Evolutionary conservation across 2,797 vertebrate genomes (phyloP).

Genomic region (Hemitrygon akajei): DNA sequence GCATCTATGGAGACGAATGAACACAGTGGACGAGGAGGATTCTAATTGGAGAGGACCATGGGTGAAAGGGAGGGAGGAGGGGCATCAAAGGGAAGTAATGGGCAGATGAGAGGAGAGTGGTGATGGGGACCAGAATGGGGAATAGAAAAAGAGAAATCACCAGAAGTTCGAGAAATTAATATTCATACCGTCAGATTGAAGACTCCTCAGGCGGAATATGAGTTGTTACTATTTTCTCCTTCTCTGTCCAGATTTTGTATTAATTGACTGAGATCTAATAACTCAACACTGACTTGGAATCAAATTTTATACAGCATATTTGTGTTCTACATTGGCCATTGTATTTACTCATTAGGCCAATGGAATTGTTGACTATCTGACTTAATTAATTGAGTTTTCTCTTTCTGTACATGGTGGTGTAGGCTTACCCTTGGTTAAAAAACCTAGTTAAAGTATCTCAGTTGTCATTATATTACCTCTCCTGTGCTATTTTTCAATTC

Average conservation of each 20-base stretch:
- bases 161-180: too few relatives aligned
- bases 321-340: background rate
- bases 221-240: background rate
- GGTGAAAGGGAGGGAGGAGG: too few relatives aligned
- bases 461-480: background rate
- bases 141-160: too few relatives aligned
- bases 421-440: background rate
- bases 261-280: background rate
- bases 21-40: too few relatives aligned
- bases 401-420: too few relatives aligned
- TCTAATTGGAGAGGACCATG: too few relatives aligned
- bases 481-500: background rate
- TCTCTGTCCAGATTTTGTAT: background rate
- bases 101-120: too few relatives aligned
- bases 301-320: background rate
- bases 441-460: background rate
- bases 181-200: too few relatives aligned
- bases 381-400: background rate
- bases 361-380: background rate
- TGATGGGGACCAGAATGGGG: too few relatives aligned
- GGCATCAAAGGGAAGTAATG: too few relatives aligned
- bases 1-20: too few relatives aligned
- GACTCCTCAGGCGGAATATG: too few relatives aligned
- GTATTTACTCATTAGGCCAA: background rate
- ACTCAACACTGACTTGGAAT: background rate